Conservation (phyloP, 1,140 invertebrate species). For the Drosophila obscura region DNA sequence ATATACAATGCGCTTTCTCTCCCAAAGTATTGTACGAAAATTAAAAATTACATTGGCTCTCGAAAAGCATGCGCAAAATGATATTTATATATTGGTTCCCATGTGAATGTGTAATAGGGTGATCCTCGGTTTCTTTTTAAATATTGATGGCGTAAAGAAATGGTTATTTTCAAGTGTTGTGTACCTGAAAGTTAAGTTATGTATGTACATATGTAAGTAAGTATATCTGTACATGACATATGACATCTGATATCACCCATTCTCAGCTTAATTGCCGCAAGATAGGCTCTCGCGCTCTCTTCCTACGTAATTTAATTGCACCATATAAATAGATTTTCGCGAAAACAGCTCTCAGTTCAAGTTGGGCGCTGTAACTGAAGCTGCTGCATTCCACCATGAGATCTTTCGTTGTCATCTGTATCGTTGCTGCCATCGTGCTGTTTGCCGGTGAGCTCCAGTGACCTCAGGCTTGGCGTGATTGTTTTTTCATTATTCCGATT, state of each 20-base stretch:
- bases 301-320: too few relatives aligned
- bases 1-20: constrained; percentile 35
- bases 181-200: too few relatives aligned
- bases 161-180: neutral
- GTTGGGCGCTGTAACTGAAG: constrained; percentile 15
- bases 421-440: neutral
- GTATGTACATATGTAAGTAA: too few relatives aligned
- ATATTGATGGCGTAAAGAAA: neutral
- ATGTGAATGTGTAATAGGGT: neutral
- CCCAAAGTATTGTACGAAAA: constrained; percentile 42
- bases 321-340: constrained; percentile 34
- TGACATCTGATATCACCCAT: neutral
- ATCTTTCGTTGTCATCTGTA: neutral
- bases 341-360: constrained; percentile 18
- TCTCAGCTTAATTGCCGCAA: constrained; percentile 19
- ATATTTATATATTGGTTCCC: constrained; percentile 7
- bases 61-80: constrained; percentile 12
- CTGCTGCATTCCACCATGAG: constrained; percentile 24
- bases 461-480: constrained; percentile 12
- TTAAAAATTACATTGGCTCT: constrained; percentile 48
- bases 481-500: too few relatives aligned
- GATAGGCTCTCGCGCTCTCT: constrained; percentile 14
- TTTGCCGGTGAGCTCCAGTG: constrained; percentile 26
- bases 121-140: constrained; percentile 4
- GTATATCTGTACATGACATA: neutral